A percentile compares a stretch with the other conserved stretches of the same genome.
Conservation (phyloP, 1,140 invertebrate species). For the Cheumatopsyche charites region DNA sequence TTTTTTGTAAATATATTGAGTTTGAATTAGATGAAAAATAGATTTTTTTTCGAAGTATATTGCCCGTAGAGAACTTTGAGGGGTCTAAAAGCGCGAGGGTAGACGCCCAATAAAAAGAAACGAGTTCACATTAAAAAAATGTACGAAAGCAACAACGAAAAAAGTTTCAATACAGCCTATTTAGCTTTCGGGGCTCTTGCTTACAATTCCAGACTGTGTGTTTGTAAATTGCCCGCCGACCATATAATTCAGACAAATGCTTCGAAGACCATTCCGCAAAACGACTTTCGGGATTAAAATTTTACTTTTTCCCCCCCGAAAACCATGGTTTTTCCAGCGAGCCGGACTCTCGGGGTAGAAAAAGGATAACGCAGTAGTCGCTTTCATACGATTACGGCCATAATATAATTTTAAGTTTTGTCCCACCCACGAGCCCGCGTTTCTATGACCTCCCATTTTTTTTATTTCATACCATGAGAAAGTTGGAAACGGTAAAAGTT, state of each 20-base stretch:
- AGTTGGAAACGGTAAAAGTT: constrained; percentile 10
- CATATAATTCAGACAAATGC: constrained; percentile 40
- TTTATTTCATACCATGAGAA: neutral
- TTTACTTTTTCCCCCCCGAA: constrained; percentile 12
- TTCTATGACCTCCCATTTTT: neutral
- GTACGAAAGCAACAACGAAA: constrained; percentile 14
- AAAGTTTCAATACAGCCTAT: constrained; percentile 40
- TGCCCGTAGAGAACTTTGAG: constrained; percentile 12
- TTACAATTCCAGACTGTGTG: constrained; percentile 38
- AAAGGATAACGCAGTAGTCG: constrained; percentile 26
- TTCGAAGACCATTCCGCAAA: constrained; percentile 39
- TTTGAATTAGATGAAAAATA: constrained; percentile 20
- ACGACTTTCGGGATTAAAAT: constrained; percentile 35
- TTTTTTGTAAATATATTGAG: no score
- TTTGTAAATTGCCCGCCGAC: constrained; percentile 37
- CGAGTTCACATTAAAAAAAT: constrained; percentile 35
- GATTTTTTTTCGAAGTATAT: constrained; percentile 16
- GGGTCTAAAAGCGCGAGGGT: neutral
- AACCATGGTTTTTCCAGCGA: neutral
- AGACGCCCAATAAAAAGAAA: constrained; percentile 28
- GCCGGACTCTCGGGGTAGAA: neutral
- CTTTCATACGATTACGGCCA: constrained; percentile 17
- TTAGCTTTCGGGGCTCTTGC: constrained; percentile 33
- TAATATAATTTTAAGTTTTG: constrained; percentile 21
- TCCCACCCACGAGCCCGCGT: neutral